Conservation (phyloP, 1,140 invertebrate species). For the Aphidius ervi region DNA sequence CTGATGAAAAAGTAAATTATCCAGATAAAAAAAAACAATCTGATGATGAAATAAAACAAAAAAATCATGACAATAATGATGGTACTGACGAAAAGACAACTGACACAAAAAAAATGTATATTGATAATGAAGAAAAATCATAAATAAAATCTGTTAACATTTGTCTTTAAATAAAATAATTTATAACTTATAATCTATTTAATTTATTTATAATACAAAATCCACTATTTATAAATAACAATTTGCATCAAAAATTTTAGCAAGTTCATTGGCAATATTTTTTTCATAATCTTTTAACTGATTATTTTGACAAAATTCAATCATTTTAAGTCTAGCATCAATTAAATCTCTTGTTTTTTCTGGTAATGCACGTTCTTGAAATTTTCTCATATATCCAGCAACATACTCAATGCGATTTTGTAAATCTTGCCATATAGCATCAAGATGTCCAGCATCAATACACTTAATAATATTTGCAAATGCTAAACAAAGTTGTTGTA, state of each 20-base stretch:
- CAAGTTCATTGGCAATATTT: conserved; percentile 6
- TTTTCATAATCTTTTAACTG: neutral
- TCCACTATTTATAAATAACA: too few species aligned
- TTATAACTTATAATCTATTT: too few species aligned
- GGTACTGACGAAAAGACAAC: too few species aligned
- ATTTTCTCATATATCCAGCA: conserved; percentile 41
- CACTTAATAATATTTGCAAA: conserved; percentile 41
- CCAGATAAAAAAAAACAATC: too few species aligned
- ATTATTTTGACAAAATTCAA: conserved; percentile 33
- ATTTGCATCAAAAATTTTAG: neutral
- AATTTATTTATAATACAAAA: too few species aligned
- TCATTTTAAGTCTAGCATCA: conserved; percentile 39
- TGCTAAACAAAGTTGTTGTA: conserved; percentile 57
- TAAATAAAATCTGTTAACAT: too few species aligned
- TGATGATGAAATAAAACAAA: too few species aligned
- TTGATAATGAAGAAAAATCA: too few species aligned
- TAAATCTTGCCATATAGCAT: conserved; percentile 43
- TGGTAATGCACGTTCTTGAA: conserved; percentile 47
- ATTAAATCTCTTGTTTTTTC: conserved; percentile 48
- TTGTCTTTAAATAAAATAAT: too few species aligned
- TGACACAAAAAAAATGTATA: too few species aligned
- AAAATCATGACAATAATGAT: too few species aligned
- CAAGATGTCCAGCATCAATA: conserved; percentile 40
- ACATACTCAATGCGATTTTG: conserved; percentile 44
- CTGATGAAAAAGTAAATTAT: neutral